Percentiles rank a stretch among this genome's conserved stretches.
Evolutionary conservation across 2,888 invertebrate genomes (phyloP).

Genomic region (Euzophera pinguis): DNA sequence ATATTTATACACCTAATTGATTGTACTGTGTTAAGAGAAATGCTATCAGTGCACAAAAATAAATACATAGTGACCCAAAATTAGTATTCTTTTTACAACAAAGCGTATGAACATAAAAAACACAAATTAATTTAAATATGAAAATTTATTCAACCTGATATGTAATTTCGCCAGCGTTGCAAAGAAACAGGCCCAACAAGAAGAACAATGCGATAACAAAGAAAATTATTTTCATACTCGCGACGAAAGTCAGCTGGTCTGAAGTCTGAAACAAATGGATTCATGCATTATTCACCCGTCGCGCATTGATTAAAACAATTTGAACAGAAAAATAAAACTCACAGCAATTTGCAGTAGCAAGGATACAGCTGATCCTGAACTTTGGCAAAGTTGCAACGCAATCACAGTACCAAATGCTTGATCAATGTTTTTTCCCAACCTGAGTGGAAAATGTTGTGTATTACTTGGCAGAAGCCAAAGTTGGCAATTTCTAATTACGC

Average conservation of each 20-base stretch:
- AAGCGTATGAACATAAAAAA: no score
- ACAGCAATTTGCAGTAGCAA: conserved; percentile 48
- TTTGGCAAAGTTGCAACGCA: conserved; percentile 58
- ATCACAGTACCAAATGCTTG: conserved; percentile 60
- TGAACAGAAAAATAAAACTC: conserved; percentile 20
- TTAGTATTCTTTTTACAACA: no score
- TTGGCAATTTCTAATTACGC: no score
- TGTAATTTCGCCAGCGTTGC: conserved; percentile 71
- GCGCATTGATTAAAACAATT: conserved; percentile 15
- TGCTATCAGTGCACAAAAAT: no score
- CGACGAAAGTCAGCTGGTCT: conserved; percentile 47
- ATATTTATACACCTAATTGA: no score
- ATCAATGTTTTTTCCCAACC: conserved; percentile 58
- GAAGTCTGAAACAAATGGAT: conserved; percentile 45
- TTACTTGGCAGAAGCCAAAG: no score
- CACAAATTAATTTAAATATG: background rate
- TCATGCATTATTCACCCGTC: conserved; percentile 3
- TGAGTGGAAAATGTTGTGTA: conserved; percentile 22
- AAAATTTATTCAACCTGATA: conserved; percentile 46
- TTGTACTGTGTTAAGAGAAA: no score
- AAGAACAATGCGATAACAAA: conserved; percentile 59
- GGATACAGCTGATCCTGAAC: conserved; percentile 56
- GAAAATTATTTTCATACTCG: conserved; percentile 55
- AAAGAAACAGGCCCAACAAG: conserved; percentile 58
- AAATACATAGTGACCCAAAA: background rate